Base-by-base conservation (phyloP, 2,888 invertebrate genomes). In the Pristionchus exspectatus region DNA sequence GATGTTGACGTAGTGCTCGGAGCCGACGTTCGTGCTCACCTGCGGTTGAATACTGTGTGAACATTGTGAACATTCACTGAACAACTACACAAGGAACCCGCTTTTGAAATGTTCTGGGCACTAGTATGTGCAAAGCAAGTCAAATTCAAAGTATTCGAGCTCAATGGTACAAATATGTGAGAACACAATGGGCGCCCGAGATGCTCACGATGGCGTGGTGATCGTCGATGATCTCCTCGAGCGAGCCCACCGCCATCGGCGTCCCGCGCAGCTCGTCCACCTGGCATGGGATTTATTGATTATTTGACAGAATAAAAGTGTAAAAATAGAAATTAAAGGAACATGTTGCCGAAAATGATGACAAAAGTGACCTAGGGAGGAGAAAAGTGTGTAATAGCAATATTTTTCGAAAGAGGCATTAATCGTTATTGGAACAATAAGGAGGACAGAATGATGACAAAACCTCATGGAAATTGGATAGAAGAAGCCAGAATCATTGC, bases 221-320 rank as follows among this genome's bases (percentile, higher is more conserved):
- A 95, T 99, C 99, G 96, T 99, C 99, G 94, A 99, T 99, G 91
- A 99, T 98, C 96, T 99, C 99, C 95, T 99, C 99, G 90, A 99
- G 96, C 92, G 97, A 98, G n/a, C 99, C 99, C 44, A 99, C 99
- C 14, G 98, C 98, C 99, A 99, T 99, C 0, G 99, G 99, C 59
- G 99, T 98, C 81, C 99, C 99, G 95, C 99, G 96, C 89, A 99
- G 96, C 96, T 99, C 99, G 96, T 99, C 99, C 69, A 99, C 99
- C 96, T 98, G 2, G 44, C 5, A 50, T 50, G 44, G 44, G 50
- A 81, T n/a, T 44, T 18, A 38, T 74, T 74, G 30, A 30, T 30
- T 69, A 69, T 0, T 24, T 27, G 24, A 66, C 3, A 50, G 12
- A 59, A 59, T 59, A 59, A 59, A 24, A 59, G 7, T 98, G 0